These are phyloP conservation scores for Carollia perspicillata DNA, from an alignment of 2,113 vertebrate species.

Conservation along the genomic window DNA sequence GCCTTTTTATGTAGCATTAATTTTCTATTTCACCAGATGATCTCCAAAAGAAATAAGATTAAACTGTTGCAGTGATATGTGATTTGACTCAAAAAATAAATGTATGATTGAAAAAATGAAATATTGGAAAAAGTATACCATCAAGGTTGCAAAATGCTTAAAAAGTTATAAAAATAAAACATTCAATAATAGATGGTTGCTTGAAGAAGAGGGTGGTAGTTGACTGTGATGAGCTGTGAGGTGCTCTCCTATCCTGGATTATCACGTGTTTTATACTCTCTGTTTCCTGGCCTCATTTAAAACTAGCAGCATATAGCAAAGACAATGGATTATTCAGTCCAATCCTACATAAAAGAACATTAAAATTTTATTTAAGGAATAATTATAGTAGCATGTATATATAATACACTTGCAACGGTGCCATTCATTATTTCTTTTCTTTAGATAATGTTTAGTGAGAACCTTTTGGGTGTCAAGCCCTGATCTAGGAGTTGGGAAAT, in stretches of 20 bases:
- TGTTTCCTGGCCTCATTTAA: background rate
- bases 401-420: background rate
- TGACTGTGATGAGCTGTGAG: background rate
- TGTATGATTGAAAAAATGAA: slow-evolving; percentile 36
- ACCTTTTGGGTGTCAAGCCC: background rate
- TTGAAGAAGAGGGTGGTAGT: background rate
- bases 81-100: background rate
- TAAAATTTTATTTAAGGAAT: background rate
- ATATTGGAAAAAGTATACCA: background rate
- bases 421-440: background rate
- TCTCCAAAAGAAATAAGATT: background rate
- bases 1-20: background rate
- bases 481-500: background rate
- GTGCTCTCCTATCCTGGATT: background rate
- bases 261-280: background rate
- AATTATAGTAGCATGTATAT: background rate
- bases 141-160: background rate
- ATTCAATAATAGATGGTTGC: background rate
- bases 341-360: background rate
- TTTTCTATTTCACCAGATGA: background rate
- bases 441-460: background rate
- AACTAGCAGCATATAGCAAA: background rate
- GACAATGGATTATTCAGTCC: background rate
- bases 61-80: slow-evolving; percentile 1
- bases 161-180: slow-evolving; percentile 7